phyloP scores from a whole-genome alignment of 2,888 invertebrate species.

The Cremastinae sp. region DNA sequence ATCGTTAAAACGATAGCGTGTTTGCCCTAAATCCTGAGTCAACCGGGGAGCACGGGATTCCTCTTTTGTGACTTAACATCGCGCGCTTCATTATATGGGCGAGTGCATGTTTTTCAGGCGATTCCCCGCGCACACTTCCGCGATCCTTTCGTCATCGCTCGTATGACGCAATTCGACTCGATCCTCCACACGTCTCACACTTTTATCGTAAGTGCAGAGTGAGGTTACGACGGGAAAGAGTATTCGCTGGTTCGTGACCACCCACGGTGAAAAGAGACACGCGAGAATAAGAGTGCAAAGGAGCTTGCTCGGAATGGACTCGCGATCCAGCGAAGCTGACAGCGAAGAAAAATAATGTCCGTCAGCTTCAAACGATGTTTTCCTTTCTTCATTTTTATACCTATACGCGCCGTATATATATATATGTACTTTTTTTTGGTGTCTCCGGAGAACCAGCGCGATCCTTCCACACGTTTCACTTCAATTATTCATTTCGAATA shows the following conservation, averaged over 20 bases:
- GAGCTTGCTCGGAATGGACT: not conserved
- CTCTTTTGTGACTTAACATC: not conserved
- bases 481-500: slow-evolving; percentile 59
- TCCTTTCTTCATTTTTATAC: slow-evolving; percentile 2
- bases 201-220: slow-evolving; percentile 65
- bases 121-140: slow-evolving; percentile 12
- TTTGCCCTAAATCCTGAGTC: no score
- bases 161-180: slow-evolving; percentile 60
- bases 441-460: slow-evolving; percentile 31
- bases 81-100: not conserved
- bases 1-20: no score
- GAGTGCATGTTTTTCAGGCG: not conserved
- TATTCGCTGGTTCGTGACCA: slow-evolving; percentile 61
- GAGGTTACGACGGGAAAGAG: slow-evolving; percentile 58
- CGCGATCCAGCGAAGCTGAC: slow-evolving; percentile 32
- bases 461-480: slow-evolving; percentile 59
- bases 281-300: slow-evolving; percentile 5
- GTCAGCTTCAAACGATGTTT: slow-evolving; percentile 4
- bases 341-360: slow-evolving; percentile 56
- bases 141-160: slow-evolving; percentile 9
- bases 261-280: slow-evolving; percentile 51
- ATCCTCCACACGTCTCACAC: slow-evolving; percentile 56
- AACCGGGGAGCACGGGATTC: not conserved
- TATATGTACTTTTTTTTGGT: slow-evolving; percentile 15
- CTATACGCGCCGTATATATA: not conserved